Evolutionary conservation across 2,113 vertebrate genomes (phyloP).

Genomic region (Lamprotornis superbus): DNA sequence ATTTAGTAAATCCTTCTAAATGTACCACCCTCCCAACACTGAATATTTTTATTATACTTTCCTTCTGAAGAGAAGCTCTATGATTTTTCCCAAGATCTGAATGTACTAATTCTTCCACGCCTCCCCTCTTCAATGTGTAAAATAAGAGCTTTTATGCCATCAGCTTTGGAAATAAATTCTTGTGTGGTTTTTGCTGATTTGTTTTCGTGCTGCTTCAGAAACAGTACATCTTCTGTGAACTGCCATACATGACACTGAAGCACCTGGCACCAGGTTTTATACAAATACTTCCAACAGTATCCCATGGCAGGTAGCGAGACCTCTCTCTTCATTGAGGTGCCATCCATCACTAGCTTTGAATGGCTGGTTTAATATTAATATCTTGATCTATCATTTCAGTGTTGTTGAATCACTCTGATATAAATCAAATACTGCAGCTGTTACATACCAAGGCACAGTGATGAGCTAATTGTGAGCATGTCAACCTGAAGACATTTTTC

Average conservation of each 20-base stretch:
- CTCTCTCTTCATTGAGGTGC: background rate
- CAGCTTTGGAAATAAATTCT: background rate
- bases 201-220: background rate
- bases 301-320: background rate
- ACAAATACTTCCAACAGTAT: background rate
- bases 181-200: background rate
- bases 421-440: background rate
- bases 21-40: background rate
- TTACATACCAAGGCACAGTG: background rate
- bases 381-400: background rate
- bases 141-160: background rate
- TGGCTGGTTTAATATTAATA: background rate
- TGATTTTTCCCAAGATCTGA: background rate
- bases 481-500: background rate
- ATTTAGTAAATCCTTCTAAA: background rate
- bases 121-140: background rate
- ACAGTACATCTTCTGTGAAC: background rate
- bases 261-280: background rate
- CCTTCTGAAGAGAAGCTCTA: background rate
- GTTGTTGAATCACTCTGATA: background rate
- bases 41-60: background rate
- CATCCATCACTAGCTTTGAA: background rate
- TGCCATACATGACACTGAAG: background rate
- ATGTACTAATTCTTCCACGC: background rate
- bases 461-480: background rate